phyloP scores from a whole-genome alignment of 2,888 invertebrate species.

The Pyrrhia umbra region DNA sequence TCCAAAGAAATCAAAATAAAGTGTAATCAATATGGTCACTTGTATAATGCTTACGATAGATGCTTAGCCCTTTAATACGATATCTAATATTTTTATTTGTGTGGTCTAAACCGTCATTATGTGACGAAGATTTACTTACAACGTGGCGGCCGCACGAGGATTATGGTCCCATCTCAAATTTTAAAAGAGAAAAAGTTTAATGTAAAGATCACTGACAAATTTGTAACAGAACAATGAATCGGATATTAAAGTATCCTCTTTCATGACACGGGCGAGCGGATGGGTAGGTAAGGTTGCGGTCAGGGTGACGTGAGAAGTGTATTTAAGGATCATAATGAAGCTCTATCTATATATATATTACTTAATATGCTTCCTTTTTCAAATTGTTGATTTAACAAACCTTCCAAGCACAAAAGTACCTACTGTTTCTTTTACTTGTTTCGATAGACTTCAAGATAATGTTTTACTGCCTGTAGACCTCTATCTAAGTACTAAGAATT shows the following conservation, averaged over 20 bases:
- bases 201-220: conserved; percentile 90
- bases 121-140: conserved; percentile 84
- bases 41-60: conserved; percentile 62
- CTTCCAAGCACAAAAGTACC: conserved; percentile 16
- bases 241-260: conserved; percentile 89
- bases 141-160: conserved; percentile 80
- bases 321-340: neutral
- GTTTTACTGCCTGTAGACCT: conserved; percentile 46
- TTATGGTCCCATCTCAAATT: conserved; percentile 88
- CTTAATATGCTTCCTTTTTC: conserved; percentile 4
- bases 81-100: conserved; percentile 82
- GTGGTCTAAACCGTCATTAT: conserved; percentile 82
- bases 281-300: conserved; percentile 76
- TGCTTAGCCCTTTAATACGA: conserved; percentile 69
- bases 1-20: conserved; percentile 56
- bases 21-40: conserved; percentile 66
- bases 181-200: conserved; percentile 88
- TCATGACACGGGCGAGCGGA: conserved; percentile 88
- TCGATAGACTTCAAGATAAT: conserved; percentile 47
- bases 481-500: conserved; percentile 54
- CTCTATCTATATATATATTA: too few relatives aligned
- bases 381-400: conserved; percentile 16
- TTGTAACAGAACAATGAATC: conserved; percentile 90
- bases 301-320: conserved; percentile 65
- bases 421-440: conserved; percentile 34